Evolutionary conservation across 1,140 invertebrate genomes (phyloP), one percentile per base, ranked within the genome.

Genomic region (Panulirus ornatus): DNA sequence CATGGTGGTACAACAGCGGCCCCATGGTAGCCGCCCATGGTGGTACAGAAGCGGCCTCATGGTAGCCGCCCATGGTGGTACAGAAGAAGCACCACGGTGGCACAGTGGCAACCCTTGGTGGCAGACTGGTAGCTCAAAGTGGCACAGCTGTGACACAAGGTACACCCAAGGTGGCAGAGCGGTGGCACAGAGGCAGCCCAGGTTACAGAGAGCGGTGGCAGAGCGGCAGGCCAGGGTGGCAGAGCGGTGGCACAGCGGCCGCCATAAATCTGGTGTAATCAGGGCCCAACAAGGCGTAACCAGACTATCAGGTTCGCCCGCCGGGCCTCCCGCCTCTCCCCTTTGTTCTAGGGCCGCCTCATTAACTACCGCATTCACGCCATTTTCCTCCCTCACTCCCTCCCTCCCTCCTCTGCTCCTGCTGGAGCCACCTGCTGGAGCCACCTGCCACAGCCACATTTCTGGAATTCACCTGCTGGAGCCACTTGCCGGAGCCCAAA

Each of bases 201-300:
- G 63, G 63, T 66, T 5, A 8, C 63, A 66, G 22, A 34, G 63
- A 5, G 30, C 1, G 70, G 70, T 34, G 70, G 1, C 19, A 40
- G 36, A 34, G 70, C 11, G 30, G n/a, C 9, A 38, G 34, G 44
- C 2, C 1, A 34, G 19, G 47, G 22, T 30, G 40, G 0, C n/a
- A 79, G 40, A 34, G 76, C 27, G 47, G 42, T 47, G 47, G 42
- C 47, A 34, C 8, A 16, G 9, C 27, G 40, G 76, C 27, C 30
- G 71, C 44, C 66, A 85, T 75, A 85, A 85, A 51, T 66, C 58
- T 78, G 84, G 75, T 88, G 76, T 88, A 88, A 88, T 88, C 85
- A 88, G 47, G 75, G 44, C 16, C 30, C 73, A 88, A 81, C 85
- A 79, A 88, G 85, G 75, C 76, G 85, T 88, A 58, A 47, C 85